Evolutionary conservation across 2,113 vertebrate species (phyloP), one percentile per base, ranked within the genome.

Genomic region (Podiceps cristatus): DNA sequence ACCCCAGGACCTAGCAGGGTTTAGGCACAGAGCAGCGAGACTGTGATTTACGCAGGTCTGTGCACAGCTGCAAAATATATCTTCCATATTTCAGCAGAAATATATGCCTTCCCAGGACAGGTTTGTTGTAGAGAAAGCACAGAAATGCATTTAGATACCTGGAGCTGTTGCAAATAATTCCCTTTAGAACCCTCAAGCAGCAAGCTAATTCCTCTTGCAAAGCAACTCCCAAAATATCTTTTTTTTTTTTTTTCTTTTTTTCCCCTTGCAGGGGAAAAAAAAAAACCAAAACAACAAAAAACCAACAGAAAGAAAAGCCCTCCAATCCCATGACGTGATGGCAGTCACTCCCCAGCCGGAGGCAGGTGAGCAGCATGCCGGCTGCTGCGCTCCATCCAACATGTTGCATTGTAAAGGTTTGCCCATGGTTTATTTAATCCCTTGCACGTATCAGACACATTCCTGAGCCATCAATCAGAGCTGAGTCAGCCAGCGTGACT

Each of bases 381-480:
- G 71, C 66, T 59, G 71, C 66, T 59, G 53, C 5, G 5, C 53
- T 93, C 10, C 88, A 74, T 58, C 86, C 85, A 59, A 23, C 35
- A 4, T 14, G 77, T 7, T 73, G 58, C 73, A 55, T 18, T 93
- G 72, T 33, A 66, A 68, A 92, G 68, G 82, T 95, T 95, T 86
- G 86, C 88, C 77, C 24, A 1, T 8, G 50, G 72, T 85, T 91
- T 81, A 68, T 79, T 78, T 92, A 95, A 96, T 96, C 91, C 86
- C 52, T 90, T 16, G 56, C 81, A 88, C 10, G 5, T 83, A 94
- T 92, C 96, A 95, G 86, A 96, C 91, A 68, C 95, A 96, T 95
- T 95, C 96, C 97, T 91, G 95, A 91, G 94, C 86, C 60, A 81
- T 93, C 95, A 92, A 86, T 95, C 96, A 96, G 60, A 75, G 95